Conservation (phyloP, 2,797 vertebrate genomes). For the Balearica regulorum region DNA sequence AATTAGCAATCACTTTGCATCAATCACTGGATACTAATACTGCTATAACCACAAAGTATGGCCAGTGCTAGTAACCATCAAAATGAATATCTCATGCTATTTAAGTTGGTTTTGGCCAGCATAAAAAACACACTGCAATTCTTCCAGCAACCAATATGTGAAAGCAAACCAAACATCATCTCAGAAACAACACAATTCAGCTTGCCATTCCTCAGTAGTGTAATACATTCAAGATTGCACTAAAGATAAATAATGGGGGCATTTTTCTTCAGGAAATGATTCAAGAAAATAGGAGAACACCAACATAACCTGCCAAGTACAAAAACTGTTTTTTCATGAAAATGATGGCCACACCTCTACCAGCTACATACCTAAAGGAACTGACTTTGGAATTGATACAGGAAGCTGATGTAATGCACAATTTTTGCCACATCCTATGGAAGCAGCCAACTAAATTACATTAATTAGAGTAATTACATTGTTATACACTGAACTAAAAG, state of each 20-base stretch:
- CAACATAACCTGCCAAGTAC: background rate
- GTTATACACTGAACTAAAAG: background rate
- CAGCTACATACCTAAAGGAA: background rate
- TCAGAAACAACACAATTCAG: background rate
- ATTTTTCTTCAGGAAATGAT: background rate
- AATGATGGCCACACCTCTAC: background rate
- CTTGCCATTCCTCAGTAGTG: background rate
- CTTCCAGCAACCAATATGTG: background rate
- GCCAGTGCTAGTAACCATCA: background rate
- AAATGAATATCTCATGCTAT: background rate
- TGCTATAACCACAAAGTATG: background rate
- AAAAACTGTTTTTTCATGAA: background rate
- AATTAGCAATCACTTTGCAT: constrained; percentile 3
- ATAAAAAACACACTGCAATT: background rate
- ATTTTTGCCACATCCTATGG: background rate
- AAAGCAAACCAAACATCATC: background rate
- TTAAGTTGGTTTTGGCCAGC: background rate
- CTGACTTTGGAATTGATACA: background rate
- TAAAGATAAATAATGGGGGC: background rate
- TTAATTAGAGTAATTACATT: background rate
- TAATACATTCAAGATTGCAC: background rate
- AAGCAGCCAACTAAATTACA: background rate
- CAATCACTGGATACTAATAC: background rate
- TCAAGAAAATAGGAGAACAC: background rate
- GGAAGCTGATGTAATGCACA: background rate